Evolutionary conservation across 2,113 vertebrate species (phyloP).

Genomic region (Panthera uncia): DNA sequence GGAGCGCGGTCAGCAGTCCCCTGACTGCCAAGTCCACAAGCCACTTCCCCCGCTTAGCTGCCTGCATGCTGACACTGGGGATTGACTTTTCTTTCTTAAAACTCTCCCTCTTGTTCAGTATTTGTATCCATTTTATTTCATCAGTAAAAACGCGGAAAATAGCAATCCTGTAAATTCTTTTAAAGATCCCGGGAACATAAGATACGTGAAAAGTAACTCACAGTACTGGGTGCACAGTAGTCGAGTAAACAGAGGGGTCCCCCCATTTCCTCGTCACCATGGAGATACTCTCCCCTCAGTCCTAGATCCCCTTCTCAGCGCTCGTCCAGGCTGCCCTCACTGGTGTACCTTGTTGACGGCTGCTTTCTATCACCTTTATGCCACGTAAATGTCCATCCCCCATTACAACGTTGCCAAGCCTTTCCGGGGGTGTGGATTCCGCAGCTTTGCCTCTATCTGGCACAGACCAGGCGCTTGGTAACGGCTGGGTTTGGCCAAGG

Average conservation of each 20-base stretch:
- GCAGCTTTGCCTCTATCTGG: not conserved
- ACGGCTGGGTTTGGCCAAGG: constrained; percentile 16
- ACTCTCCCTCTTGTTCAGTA: not conserved
- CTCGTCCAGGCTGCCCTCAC: not conserved
- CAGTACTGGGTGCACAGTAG: not conserved
- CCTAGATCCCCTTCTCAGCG: not conserved
- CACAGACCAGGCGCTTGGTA: not conserved
- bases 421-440: not conserved
- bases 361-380: not conserved
- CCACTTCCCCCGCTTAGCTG: not conserved
- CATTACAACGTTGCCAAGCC: not conserved
- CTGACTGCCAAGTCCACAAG: not conserved
- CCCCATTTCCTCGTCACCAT: not conserved
- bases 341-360: not conserved
- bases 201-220: not conserved
- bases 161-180: not conserved
- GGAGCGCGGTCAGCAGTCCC: not conserved
- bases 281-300: no score
- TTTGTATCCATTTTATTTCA: not conserved
- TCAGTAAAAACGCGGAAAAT: not conserved
- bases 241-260: not conserved
- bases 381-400: not conserved
- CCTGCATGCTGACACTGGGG: fast-evolving
- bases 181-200: not conserved
- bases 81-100: not conserved